A percentile compares a stretch with the other conserved stretches of the same genome.
Evolutionary conservation across 2,797 vertebrate species (phyloP).

Genomic region (Enteromius treurensis): DNA sequence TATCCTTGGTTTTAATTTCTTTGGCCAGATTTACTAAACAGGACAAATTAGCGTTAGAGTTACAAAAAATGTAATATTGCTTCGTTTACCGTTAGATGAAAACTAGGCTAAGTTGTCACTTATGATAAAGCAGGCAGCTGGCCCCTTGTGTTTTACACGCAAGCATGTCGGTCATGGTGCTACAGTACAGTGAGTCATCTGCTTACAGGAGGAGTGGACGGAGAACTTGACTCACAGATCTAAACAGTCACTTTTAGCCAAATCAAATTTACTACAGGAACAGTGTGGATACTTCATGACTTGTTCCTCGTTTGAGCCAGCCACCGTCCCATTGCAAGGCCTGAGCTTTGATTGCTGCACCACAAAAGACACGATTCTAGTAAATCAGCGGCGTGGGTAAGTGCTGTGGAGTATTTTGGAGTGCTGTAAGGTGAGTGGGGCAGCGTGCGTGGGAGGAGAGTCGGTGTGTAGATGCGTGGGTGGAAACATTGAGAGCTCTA

Average conservation of each 20-base stretch:
- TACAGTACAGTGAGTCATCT: background rate
- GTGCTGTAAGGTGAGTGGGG: slow-evolving; percentile 12
- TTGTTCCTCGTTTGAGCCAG: background rate
- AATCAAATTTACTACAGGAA: background rate
- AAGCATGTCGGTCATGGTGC: background rate
- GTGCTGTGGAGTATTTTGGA: slow-evolving; percentile 8
- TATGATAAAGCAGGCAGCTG: background rate
- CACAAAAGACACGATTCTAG: background rate
- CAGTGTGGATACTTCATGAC: background rate
- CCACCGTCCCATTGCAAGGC: background rate
- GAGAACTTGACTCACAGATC: background rate
- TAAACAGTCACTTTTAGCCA: background rate
- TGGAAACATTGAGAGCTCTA: background rate
- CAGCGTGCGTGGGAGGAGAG: slow-evolving; percentile 5
- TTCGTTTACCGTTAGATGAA: background rate
- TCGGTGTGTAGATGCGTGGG: slow-evolving; percentile 9
- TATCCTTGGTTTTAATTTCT: background rate
- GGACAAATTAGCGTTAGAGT: too few species aligned
- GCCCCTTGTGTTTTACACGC: background rate
- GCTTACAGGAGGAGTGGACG: background rate
- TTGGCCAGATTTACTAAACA: background rate
- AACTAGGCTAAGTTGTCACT: background rate
- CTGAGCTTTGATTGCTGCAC: background rate
- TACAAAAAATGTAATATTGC: too few species aligned
- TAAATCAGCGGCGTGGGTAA: background rate